Evolutionary conservation across 2,113 vertebrate genomes (phyloP).

Genomic region (Mormyrus iriodes): DNA sequence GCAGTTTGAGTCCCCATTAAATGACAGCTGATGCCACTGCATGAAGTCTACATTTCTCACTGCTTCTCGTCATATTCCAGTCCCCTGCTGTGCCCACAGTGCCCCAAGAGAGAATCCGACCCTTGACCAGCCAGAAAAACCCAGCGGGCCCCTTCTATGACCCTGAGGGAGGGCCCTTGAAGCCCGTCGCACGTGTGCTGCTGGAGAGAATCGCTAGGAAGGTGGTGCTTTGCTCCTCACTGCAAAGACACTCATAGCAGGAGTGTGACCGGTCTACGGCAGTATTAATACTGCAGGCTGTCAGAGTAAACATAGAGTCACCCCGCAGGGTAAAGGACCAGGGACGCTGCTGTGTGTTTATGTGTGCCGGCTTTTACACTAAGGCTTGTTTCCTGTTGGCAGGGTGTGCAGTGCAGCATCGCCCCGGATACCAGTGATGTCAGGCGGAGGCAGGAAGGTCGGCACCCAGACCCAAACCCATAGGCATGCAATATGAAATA

Average conservation of each 20-base stretch:
- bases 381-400: slow-evolving; percentile 44
- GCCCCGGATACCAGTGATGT: slow-evolving; percentile 88
- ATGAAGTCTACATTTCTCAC: neutral
- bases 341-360: slow-evolving; percentile 21
- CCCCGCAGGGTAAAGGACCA: neutral
- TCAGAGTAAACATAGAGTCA: neutral
- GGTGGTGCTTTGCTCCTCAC: slow-evolving; percentile 54
- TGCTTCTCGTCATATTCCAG: slow-evolving; percentile 49
- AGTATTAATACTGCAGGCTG: neutral
- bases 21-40: neutral
- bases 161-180: slow-evolving; percentile 81
- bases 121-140: slow-evolving; percentile 87
- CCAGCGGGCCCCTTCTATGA: slow-evolving; percentile 93
- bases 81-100: slow-evolving; percentile 85
- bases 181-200: slow-evolving; percentile 75
- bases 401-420: slow-evolving; percentile 94
- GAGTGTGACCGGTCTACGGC: neutral
- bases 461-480: neutral
- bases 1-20: slow-evolving; percentile 29
- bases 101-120: slow-evolving; percentile 89
- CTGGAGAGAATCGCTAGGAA: slow-evolving; percentile 93
- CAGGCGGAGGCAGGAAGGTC: slow-evolving; percentile 87
- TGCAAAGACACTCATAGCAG: neutral
- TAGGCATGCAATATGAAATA: neutral
- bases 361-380: slow-evolving; percentile 13